These are phyloP conservation scores for Achatina immaculata DNA, from an alignment of 1,140 invertebrate genomes.

Conservation along the genomic window DNA sequence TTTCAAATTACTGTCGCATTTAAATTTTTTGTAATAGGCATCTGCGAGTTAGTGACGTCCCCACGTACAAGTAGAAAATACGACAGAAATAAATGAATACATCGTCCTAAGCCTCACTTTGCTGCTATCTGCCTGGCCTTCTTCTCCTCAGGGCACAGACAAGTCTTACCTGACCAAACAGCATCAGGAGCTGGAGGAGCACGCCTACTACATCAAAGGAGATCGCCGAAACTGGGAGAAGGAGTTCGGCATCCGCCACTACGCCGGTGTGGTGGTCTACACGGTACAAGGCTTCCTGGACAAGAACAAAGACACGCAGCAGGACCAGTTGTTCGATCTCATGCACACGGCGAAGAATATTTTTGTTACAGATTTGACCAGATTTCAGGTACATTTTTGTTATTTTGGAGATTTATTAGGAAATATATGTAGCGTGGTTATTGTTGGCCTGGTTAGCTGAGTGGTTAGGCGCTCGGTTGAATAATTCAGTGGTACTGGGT, in stretches of 20 bases:
- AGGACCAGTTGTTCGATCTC: conserved; percentile 94
- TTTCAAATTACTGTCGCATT: no score
- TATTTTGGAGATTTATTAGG: background rate
- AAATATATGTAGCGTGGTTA: no score
- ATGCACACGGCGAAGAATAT: conserved; percentile 87
- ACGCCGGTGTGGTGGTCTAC: conserved; percentile 98
- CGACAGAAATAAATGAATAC: no score
- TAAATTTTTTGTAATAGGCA: no score
- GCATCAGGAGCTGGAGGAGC: conserved; percentile 88
- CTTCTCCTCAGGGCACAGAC: conserved; percentile 80
- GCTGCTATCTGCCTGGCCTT: background rate
- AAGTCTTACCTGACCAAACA: conserved; percentile 90
- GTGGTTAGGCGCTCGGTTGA: no score
- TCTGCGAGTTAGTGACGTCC: no score
- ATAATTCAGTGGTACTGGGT: no score
- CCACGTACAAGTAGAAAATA: no score
- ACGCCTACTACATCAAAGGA: conserved; percentile 86
- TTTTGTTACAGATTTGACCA: conserved; percentile 90
- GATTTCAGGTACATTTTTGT: conserved; percentile 81
- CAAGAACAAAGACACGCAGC: conserved; percentile 99
- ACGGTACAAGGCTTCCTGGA: conserved; percentile 95
- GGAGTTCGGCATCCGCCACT: conserved; percentile 98
- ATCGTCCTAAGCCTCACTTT: no score
- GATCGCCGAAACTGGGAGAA: conserved; percentile 78
- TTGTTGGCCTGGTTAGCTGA: no score